Evolutionary conservation across 1,140 invertebrate genomes (phyloP), one percentile per base, ranked within the genome.

Genomic region (Plectus sambesii): DNA sequence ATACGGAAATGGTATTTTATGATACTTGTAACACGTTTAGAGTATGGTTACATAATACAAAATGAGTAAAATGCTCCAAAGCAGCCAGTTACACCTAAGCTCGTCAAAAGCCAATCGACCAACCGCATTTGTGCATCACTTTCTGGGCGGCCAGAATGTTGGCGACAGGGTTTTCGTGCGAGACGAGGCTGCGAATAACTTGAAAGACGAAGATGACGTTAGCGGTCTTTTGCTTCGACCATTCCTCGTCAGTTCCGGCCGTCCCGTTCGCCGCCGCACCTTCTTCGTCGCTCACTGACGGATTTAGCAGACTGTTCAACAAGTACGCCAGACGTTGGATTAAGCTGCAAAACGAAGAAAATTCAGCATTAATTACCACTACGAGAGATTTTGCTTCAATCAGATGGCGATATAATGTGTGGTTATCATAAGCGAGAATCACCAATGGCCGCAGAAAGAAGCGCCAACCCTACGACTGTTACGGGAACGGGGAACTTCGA

Each of bases 141-240:
- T 82, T 82, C 72, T 98, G 93, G 68, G 87, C 93, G 49, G 81
- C 80, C 9, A 79, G 76, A 1, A 79, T 81, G 53, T 81, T 77
- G 61, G 82, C 80, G 50, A 79, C 79, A 24, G 86, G 81, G 70
- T 87, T 87, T 59, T 81, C 82, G 19, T 52, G 49, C 6, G 85
- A 84, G 0, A 93, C 87, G 5, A 96, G 72, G 2, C 84, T 82
- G 27, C 92, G 76, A 4, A 97, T 53, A 54, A 79, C 80, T 72
- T 89, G 82, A 8, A 94, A 70, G 75, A 90, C 83, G 51, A 84
- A 84, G 62, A 89, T 84, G 30, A 96, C 80, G 69, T 94, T 96
- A 3, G 84, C 84, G 0, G 89, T 83, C 75, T 94, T 96, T 64
- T 98, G 90, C 5, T 85, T 80, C 20, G 82, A 82, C 90, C 90